Conservation (phyloP, 2,797 vertebrate genomes). For the Acanthurus leucopareius region DNA sequence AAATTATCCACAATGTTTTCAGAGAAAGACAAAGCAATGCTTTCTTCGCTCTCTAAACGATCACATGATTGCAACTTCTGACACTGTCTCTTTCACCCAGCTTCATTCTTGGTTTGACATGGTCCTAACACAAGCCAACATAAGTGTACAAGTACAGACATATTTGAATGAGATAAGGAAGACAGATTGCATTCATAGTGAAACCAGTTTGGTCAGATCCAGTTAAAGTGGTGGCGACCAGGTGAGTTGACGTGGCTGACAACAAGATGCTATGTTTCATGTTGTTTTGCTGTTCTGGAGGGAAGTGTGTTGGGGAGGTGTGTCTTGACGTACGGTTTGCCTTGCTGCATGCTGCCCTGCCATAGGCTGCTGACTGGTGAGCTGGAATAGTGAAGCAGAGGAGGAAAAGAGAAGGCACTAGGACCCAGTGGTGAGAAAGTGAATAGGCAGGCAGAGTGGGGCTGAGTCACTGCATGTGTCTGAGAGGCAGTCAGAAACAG, state of each 20-base stretch:
- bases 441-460: slow-evolving; percentile 79
- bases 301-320: slow-evolving; percentile 50
- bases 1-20: neutral
- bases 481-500: slow-evolving; percentile 82
- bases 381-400: slow-evolving; percentile 32
- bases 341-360: slow-evolving; percentile 22
- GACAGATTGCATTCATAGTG: neutral
- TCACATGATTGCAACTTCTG: neutral
- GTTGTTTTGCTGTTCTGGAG: slow-evolving; percentile 4
- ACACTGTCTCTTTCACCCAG: neutral
- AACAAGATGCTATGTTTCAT: slow-evolving; percentile 36
- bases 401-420: slow-evolving; percentile 73
- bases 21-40: neutral
- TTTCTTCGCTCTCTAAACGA: neutral
- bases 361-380: slow-evolving; percentile 59
- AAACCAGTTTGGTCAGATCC: slow-evolving; percentile 26
- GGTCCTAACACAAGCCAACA: neutral
- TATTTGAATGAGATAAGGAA: neutral
- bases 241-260: slow-evolving; percentile 1
- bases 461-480: slow-evolving; percentile 90
- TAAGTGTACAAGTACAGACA: neutral
- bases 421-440: slow-evolving; percentile 80
- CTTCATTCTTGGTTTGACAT: neutral
- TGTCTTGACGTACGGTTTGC: slow-evolving; percentile 45
- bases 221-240: neutral